Percentiles rank a stretch among this genome's conserved stretches.
phyloP scores from a whole-genome alignment of 2,888 invertebrate species.

The Steinernema hermaphroditum region DNA sequence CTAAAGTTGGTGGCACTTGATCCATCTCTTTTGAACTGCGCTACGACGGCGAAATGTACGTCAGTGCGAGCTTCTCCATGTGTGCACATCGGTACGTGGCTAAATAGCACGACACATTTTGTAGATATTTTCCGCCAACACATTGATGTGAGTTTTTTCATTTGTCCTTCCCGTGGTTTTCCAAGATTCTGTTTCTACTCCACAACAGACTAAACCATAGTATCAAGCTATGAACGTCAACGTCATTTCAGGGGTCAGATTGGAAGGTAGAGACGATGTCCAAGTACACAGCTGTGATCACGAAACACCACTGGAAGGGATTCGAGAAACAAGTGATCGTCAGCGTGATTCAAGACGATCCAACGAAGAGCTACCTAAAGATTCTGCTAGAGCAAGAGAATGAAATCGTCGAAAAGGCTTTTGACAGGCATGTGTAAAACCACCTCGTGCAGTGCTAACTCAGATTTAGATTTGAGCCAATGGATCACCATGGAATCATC shows the following conservation, averaged over 20 bases:
- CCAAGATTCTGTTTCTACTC: too few relatives aligned
- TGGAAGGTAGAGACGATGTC: not conserved
- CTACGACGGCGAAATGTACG: not conserved
- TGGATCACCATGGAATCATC: not conserved
- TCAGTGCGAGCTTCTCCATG: not conserved
- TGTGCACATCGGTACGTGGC: not conserved
- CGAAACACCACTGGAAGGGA: not conserved
- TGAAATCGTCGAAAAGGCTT: not conserved
- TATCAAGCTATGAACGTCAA: too few relatives aligned
- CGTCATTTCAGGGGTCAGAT: not conserved
- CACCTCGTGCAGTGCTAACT: not conserved
- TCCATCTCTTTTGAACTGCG: not conserved
- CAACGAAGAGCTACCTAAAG: not conserved
- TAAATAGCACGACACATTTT: not conserved
- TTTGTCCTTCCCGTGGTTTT: not conserved
- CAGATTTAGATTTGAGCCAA: not conserved
- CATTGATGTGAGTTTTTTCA: not conserved
- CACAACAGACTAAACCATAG: too few relatives aligned
- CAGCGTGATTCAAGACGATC: not conserved
- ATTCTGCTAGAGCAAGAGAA: not conserved
- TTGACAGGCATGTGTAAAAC: constrained; percentile 4
- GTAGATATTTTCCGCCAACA: not conserved
- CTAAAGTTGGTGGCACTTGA: constrained; percentile 2
- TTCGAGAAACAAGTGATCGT: not conserved
- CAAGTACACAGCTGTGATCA: not conserved